Conservation (phyloP, 2,113 vertebrate species). For the Carettochelys insculpta region DNA sequence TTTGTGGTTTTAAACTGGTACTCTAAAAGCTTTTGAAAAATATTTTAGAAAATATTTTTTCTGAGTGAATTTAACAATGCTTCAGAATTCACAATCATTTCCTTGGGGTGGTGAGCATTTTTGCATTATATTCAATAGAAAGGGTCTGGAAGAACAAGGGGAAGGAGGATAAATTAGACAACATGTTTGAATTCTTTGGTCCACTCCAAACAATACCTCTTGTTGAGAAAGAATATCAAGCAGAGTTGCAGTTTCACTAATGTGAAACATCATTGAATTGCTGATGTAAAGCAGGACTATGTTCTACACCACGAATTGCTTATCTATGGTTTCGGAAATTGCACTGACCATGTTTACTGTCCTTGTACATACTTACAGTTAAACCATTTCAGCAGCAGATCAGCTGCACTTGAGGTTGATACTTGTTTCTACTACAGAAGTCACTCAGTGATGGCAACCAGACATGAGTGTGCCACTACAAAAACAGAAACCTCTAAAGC, state of each 20-base stretch:
- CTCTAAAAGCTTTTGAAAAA: too few species aligned
- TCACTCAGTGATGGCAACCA: too few species aligned
- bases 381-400: background rate
- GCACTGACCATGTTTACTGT: accelerated
- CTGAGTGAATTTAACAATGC: background rate
- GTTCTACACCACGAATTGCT: background rate
- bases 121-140: background rate
- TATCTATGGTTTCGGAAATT: background rate
- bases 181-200: background rate
- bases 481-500: slow-evolving; percentile 29
- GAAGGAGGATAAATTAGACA: background rate
- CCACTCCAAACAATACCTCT: background rate
- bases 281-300: background rate
- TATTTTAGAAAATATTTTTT: background rate
- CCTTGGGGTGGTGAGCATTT: background rate
- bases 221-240: background rate
- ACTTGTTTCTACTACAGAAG: too few species aligned
- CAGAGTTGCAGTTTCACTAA: background rate
- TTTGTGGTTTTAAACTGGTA: background rate
- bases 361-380: background rate
- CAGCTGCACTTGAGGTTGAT: background rate
- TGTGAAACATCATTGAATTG: background rate
- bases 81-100: background rate
- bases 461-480: background rate
- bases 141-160: background rate